Conservation (phyloP, 2,888 invertebrate species). For the Drosophila subsilvestris region DNA sequence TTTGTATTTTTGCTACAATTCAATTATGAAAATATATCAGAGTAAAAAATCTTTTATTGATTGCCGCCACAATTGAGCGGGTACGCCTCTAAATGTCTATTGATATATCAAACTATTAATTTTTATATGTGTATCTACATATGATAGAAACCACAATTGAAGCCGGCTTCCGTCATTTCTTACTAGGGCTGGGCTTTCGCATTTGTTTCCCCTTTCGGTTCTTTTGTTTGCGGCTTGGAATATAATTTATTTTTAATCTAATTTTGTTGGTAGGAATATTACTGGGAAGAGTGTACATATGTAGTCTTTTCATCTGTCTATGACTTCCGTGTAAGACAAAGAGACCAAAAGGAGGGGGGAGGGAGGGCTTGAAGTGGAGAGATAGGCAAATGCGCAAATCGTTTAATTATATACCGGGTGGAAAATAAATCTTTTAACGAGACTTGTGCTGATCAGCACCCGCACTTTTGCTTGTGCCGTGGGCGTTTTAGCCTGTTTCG, state of each 20-base stretch:
- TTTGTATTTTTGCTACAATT: slow-evolving; percentile 61
- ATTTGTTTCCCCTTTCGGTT: slow-evolving; percentile 32
- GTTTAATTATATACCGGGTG: slow-evolving; percentile 52
- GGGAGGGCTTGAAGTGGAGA: not conserved
- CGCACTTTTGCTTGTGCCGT: slow-evolving; percentile 46
- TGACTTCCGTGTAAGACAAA: slow-evolving; percentile 56
- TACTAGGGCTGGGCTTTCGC: slow-evolving; percentile 32
- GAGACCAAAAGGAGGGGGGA: not conserved
- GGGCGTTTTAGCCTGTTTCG: slow-evolving; percentile 40
- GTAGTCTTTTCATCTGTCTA: slow-evolving; percentile 36
- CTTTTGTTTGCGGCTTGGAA: slow-evolving; percentile 50
- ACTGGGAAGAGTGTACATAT: slow-evolving; percentile 8
- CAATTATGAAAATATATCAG: slow-evolving; percentile 57
- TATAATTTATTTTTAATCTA: slow-evolving; percentile 65
- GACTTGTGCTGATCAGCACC: slow-evolving; percentile 48
- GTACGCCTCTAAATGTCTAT: slow-evolving; percentile 56
- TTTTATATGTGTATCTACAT: slow-evolving; percentile 33
- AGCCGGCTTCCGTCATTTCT: slow-evolving; percentile 53
- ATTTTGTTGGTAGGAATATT: slow-evolving; percentile 28
- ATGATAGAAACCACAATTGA: slow-evolving; percentile 55
- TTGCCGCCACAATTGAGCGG: slow-evolving; percentile 61
- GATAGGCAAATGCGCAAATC: slow-evolving; percentile 68
- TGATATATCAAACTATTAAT: slow-evolving; percentile 26
- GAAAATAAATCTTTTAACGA: slow-evolving; percentile 23
- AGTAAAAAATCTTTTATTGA: slow-evolving; percentile 38